Evolutionary conservation across 2,113 vertebrate genomes (phyloP), one percentile per base, ranked within the genome.

Genomic region (Megalops atlanticus): DNA sequence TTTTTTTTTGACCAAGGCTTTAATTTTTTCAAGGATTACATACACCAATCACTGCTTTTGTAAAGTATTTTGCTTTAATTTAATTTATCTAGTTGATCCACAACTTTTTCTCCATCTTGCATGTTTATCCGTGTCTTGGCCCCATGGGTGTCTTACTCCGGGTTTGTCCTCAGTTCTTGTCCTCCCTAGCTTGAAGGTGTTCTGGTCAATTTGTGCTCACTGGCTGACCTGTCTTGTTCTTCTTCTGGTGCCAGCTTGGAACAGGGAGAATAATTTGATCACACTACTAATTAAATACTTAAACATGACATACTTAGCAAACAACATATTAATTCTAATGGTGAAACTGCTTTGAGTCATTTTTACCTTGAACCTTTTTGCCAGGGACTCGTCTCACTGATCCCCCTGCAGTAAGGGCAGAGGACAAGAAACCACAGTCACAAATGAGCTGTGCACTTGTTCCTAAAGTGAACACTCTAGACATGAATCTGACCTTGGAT

Each of bases 401-500:
- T 27, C 87, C 85, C 64, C 40, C 90, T 91, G 81, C 31, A 84
- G 79, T 64, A 64, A 64, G 11, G 1, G 11, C 24, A 84, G 79
- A 80, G 71, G 88, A 86, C 84, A 41, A 89, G 74, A 88, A 49
- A 84, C 69, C 21, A n/a, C 31, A 58, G 52, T 86, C 81, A 84
- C 33, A 6, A 36, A 49, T 15, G 24, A 76, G 27, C 74, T 21
- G 8, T 64, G n/a, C 18, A 21, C 3, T 31, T 24, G n/a, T 21
- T 2, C 3, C 12, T 24, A n/a, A 31, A 64, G 11, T 15, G n/a
- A 31, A 10, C 7, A 0, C 12, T 24, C 58, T 31, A n/a, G 58
- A 24, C n/a, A 24, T 31, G n/a, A 82, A 85, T 58, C 77, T 88
- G 47, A 95, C 94, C 90, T 85, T 89, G 73, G 81, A 93, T 87